phyloP scores from a whole-genome alignment of 1,140 invertebrate genomes.

The Plectrocnemia conspersa region DNA sequence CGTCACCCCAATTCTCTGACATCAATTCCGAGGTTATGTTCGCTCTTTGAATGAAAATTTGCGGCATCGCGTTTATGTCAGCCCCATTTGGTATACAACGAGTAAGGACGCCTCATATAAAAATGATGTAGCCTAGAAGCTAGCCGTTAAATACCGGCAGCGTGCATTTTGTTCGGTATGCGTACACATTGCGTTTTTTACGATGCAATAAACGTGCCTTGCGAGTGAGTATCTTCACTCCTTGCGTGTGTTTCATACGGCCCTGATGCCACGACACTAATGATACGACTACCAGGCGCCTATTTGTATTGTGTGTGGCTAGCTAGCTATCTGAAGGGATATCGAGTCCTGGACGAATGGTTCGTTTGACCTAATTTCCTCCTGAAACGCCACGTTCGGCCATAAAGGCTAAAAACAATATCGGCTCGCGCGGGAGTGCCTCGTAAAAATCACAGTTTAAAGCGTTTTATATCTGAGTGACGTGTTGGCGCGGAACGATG shows the following conservation, averaged over 20 bases:
- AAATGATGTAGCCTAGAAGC: conserved; percentile 11
- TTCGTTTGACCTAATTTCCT: background rate
- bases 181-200: conserved; percentile 19
- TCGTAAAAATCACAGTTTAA: background rate
- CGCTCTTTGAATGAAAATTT: no score
- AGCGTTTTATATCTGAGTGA: no score
- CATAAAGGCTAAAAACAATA: conserved; percentile 4
- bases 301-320: background rate
- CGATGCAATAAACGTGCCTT: conserved; percentile 10
- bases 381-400: conserved; percentile 2
- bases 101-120: background rate
- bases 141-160: background rate
- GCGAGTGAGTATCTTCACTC: conserved; percentile 10
- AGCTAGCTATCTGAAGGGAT: background rate
- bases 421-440: background rate
- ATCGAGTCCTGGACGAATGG: no score
- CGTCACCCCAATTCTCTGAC: no score
- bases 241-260: conserved; percentile 11
- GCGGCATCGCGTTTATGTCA: no score
- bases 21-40: no score
- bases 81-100: background rate
- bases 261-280: conserved; percentile 1
- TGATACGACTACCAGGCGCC: background rate
- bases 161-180: background rate
- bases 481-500: no score